These are phyloP conservation scores for Ataeniobius toweri DNA, from an alignment of 2,797 vertebrate genomes.

Conservation along the genomic window DNA sequence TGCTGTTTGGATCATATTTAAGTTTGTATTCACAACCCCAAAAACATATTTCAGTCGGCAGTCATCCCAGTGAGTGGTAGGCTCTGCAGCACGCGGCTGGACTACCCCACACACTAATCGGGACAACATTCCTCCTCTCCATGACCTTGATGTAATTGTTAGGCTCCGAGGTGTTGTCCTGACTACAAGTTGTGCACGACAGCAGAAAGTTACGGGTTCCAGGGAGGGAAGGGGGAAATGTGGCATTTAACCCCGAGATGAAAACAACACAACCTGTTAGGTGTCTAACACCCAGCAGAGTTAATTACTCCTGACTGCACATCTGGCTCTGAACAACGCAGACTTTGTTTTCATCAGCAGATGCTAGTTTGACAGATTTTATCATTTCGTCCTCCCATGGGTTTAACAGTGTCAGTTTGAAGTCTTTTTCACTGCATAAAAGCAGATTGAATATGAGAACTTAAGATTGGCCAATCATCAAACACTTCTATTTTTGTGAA, in stretches of 20 bases:
- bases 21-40: neutral
- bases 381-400: neutral
- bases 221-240: slow-evolving; percentile 37
- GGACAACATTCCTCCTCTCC: slow-evolving; percentile 74
- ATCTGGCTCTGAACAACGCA: slow-evolving; percentile 21
- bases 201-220: slow-evolving; percentile 36
- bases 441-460: neutral
- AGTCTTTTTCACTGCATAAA: neutral
- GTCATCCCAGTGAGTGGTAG: neutral
- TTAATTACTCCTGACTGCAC: slow-evolving; percentile 67
- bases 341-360: neutral
- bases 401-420: neutral
- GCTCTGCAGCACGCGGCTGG: slow-evolving; percentile 44
- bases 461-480: neutral
- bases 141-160: slow-evolving; percentile 79
- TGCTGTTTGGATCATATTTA: neutral
- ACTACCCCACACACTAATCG: slow-evolving; percentile 63
- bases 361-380: neutral
- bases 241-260: slow-evolving; percentile 67
- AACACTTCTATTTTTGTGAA: neutral
- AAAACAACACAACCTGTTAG: slow-evolving; percentile 66
- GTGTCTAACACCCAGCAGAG: slow-evolving; percentile 46
- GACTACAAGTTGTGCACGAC: slow-evolving; percentile 48
- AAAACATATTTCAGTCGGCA: neutral
- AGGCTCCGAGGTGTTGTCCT: slow-evolving; percentile 73